These are phyloP conservation scores for Fringilla coelebs DNA, from an alignment of 2,797 vertebrate genomes.

Conservation along the genomic window DNA sequence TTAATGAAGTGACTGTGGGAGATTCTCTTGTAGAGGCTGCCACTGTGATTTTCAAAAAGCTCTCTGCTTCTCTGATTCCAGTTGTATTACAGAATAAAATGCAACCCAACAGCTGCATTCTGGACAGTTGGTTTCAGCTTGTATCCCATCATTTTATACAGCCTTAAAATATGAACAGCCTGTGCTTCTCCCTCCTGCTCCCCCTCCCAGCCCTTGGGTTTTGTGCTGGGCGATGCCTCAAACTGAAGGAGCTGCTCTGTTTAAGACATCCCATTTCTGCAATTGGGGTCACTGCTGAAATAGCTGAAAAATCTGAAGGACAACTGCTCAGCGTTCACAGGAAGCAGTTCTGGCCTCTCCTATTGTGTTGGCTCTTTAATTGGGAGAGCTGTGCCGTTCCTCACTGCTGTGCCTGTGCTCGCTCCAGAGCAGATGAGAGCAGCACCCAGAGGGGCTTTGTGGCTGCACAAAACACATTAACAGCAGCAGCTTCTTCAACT, in stretches of 20 bases:
- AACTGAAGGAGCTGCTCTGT: background rate
- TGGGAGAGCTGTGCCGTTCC: background rate
- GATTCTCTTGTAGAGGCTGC: background rate
- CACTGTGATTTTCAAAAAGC: background rate
- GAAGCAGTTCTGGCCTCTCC: background rate
- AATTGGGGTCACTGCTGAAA: background rate
- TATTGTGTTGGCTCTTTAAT: background rate
- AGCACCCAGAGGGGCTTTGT: background rate
- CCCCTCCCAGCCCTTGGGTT: background rate
- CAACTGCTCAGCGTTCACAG: background rate
- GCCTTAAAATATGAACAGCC: background rate
- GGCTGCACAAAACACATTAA: background rate
- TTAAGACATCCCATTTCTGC: background rate
- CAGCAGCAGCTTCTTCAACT: background rate
- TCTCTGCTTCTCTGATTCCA: background rate
- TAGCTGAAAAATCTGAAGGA: background rate
- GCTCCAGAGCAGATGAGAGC: background rate
- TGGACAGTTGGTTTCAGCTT: background rate
- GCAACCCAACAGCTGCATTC: background rate
- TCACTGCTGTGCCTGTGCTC: background rate
- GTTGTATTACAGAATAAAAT: background rate
- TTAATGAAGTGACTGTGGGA: fast-evolving
- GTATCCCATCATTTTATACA: background rate
- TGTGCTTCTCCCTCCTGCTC: background rate
- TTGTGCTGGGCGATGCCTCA: background rate